These are phyloP conservation scores for Willisornis vidua DNA, from an alignment of 2,113 vertebrate genomes.

Conservation along the genomic window DNA sequence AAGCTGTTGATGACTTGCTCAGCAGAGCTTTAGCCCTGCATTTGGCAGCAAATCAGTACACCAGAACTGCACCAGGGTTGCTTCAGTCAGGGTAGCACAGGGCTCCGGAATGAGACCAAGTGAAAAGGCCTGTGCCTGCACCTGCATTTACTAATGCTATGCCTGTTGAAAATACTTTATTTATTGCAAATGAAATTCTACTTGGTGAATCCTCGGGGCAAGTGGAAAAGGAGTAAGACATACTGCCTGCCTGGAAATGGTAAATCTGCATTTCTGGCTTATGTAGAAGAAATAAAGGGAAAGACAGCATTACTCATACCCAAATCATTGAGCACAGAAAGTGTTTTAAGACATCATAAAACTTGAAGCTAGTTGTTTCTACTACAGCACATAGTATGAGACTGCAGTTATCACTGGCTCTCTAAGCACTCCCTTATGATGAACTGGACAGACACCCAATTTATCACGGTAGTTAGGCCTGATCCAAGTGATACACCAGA, in stretches of 20 bases:
- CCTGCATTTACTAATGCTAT: background rate
- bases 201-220: background rate
- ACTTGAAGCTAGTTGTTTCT: background rate
- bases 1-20: no score
- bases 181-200: background rate
- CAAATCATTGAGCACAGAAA: background rate
- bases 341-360: background rate
- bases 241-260: background rate
- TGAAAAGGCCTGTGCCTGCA: background rate
- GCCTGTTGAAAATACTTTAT: background rate
- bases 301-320: background rate
- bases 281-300: background rate
- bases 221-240: background rate
- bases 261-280: background rate
- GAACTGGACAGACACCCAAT: background rate
- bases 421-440: background rate
- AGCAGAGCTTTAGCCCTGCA: background rate
- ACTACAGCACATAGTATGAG: background rate
- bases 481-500: background rate
- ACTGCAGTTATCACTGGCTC: background rate
- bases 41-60: accelerated
- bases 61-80: background rate
- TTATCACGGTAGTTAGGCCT: background rate
- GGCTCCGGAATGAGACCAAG: background rate
- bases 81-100: background rate